These are phyloP conservation scores for Brachionus asplanchnoidis DNA, from an alignment of 1,140 invertebrate genomes.

Conservation along the genomic window DNA sequence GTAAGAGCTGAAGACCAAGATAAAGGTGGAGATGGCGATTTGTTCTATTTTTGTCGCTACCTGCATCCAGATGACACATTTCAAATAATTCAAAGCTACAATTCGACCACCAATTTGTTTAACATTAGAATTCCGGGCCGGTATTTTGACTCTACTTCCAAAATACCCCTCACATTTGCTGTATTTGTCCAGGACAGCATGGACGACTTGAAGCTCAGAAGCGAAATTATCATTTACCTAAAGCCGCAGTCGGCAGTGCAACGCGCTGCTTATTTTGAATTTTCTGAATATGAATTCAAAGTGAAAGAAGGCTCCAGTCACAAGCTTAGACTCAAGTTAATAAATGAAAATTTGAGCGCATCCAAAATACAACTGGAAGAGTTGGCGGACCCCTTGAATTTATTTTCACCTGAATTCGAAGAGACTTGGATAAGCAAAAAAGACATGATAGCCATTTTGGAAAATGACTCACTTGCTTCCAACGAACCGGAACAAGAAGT, in stretches of 20 bases:
- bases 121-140: constrained; percentile 14
- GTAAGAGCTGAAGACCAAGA: constrained; percentile 27
- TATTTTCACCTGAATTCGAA: background rate
- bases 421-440: constrained; percentile 6
- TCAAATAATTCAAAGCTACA: constrained; percentile 7
- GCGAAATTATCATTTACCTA: constrained; percentile 24
- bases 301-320: background rate
- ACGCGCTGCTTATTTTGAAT: constrained; percentile 30
- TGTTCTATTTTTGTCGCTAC: constrained; percentile 17
- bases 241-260: background rate
- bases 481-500: constrained; percentile 14
- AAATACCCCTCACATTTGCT: constrained; percentile 12
- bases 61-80: constrained; percentile 32
- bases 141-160: constrained; percentile 22
- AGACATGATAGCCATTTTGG: constrained; percentile 7
- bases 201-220: background rate
- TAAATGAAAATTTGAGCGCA: constrained; percentile 14
- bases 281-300: constrained; percentile 33
- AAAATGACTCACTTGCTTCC: background rate
- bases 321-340: background rate
- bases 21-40: background rate
- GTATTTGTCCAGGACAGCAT: background rate
- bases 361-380: constrained; percentile 5
- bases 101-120: constrained; percentile 15
- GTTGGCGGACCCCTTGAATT: background rate